Evolutionary conservation across 2,797 vertebrate genomes (phyloP).

Genomic region (Bovichtus diacanthus): DNA sequence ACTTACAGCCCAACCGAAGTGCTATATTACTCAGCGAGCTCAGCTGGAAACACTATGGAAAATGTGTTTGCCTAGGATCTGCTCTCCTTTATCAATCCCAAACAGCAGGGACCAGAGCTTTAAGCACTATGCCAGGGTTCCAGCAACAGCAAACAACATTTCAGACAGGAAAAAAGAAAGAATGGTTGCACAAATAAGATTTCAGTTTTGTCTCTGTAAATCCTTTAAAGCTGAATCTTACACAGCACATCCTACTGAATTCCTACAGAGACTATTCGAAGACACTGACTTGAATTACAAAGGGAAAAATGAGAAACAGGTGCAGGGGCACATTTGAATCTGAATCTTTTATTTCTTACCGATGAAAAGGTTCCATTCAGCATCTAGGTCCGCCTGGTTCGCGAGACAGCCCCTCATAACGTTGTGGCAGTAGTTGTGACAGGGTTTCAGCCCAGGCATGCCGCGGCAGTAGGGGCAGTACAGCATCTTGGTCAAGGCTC

Average conservation of each 20-base stretch:
- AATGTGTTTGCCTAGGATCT: constrained; percentile 80
- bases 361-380: constrained; percentile 97
- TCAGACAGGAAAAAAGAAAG: constrained; percentile 58
- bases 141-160: constrained; percentile 75
- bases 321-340: constrained; percentile 29
- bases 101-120: constrained; percentile 80
- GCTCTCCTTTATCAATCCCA: constrained; percentile 82
- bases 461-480: constrained; percentile 96
- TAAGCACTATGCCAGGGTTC: constrained; percentile 72
- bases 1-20: constrained; percentile 73
- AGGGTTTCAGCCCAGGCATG: constrained; percentile 92
- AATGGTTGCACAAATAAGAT: constrained; percentile 80
- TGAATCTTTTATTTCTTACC: constrained; percentile 84
- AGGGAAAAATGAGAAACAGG: constrained; percentile 17
- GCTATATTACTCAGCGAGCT: constrained; percentile 81
- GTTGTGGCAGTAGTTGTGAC: constrained; percentile 97
- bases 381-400: constrained; percentile 97
- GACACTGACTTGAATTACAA: constrained; percentile 41
- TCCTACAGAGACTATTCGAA: constrained; percentile 65
- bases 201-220: constrained; percentile 80
- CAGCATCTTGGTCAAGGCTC: constrained; percentile 95
- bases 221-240: constrained; percentile 78
- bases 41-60: constrained; percentile 81
- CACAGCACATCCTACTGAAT: constrained; percentile 63
- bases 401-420: constrained; percentile 98